Conservation (phyloP, 2,113 vertebrate species). For the Dolichallabes microphthalmus region DNA sequence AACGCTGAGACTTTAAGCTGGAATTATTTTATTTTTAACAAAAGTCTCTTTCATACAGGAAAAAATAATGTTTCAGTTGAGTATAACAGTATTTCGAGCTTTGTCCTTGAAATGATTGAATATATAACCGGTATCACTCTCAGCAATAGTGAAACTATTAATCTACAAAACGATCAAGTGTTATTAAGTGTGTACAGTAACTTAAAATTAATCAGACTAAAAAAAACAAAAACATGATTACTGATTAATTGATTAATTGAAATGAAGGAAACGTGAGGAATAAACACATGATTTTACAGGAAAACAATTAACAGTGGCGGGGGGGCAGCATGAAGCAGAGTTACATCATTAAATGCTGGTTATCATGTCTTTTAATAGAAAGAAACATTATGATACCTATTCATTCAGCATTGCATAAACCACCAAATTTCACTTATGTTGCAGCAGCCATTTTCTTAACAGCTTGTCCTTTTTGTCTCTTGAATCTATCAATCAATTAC, state of each 20-base stretch:
- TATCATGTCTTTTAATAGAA: background rate
- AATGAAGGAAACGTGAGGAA: background rate
- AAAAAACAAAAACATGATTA: background rate
- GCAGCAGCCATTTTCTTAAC: background rate
- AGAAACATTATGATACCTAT: background rate
- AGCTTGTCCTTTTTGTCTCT: background rate
- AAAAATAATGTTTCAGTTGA: conserved; percentile 14
- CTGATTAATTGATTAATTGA: background rate
- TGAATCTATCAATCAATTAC: background rate
- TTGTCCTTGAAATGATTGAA: conserved; percentile 36
- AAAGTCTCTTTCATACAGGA: conserved; percentile 8
- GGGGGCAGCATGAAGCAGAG: background rate
- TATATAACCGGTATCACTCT: conserved; percentile 15
- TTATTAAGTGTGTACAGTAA: conserved; percentile 8
- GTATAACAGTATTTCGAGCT: conserved; percentile 17
- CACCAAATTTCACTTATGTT: background rate
- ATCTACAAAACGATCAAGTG: conserved; percentile 33
- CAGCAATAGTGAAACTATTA: conserved; percentile 22
- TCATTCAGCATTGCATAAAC: background rate
- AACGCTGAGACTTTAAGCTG: background rate
- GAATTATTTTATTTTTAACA: background rate
- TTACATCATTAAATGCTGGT: background rate
- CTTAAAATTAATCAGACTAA: background rate
- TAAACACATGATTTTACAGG: background rate
- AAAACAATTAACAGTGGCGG: background rate